Percentiles rank a stretch among this genome's conserved stretches.
phyloP scores from a whole-genome alignment of 2,797 vertebrate species.

The Podarcis lilfordi region DNA sequence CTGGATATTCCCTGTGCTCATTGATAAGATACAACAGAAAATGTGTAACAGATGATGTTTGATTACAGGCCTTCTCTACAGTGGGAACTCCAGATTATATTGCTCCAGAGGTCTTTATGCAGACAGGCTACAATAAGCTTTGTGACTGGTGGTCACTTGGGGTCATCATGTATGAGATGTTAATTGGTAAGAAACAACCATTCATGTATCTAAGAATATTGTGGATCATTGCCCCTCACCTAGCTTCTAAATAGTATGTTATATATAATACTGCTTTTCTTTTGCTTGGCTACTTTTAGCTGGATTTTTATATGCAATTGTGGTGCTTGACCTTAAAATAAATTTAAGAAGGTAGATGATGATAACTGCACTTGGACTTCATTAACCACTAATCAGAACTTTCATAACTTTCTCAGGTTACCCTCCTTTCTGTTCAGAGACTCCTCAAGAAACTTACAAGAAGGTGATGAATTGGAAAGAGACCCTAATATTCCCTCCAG shows the following conservation, averaged over 20 bases:
- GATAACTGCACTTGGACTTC: not conserved
- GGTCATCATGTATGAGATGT: conserved; percentile 94
- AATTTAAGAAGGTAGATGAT: not conserved
- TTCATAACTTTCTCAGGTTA: conserved; percentile 83
- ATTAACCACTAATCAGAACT: not conserved
- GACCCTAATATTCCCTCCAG: conserved; percentile 94
- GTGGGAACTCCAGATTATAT: conserved; percentile 93
- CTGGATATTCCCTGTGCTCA: not conserved
- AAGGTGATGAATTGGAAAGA: conserved; percentile 99
- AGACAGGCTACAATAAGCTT: conserved; percentile 92
- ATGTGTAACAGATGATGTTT: not conserved
- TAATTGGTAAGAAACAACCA: conserved; percentile 82
- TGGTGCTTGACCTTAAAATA: not conserved
- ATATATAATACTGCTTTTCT: not conserved
- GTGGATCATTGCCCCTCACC: not conserved
- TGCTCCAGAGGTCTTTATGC: conserved; percentile 91
- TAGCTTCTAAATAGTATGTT: not conserved
- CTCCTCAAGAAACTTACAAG: conserved; percentile 97
- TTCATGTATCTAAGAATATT: not conserved
- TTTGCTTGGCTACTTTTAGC: not conserved
- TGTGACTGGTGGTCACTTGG: conserved; percentile 94
- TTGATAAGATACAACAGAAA: not conserved
- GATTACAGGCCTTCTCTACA: conserved; percentile 88
- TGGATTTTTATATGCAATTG: not conserved
- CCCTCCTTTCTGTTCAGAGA: conserved; percentile 98